These are phyloP conservation scores for Gasterosteus nipponicus DNA, from an alignment of 2,113 vertebrate species.

Conservation along the genomic window DNA sequence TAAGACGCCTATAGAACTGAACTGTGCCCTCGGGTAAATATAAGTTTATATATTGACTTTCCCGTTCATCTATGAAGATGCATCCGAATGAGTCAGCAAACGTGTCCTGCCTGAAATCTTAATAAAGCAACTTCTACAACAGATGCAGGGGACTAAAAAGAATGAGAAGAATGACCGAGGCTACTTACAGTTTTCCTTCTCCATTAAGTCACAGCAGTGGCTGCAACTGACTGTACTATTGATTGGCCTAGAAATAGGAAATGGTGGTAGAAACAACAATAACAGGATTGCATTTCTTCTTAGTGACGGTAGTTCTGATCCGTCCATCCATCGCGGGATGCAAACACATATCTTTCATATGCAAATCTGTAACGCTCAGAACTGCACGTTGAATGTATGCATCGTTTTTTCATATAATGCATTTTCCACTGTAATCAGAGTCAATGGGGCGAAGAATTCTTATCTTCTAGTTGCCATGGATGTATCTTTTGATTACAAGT, in stretches of 20 bases:
- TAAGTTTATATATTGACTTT: neutral
- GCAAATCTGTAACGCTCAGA: slow-evolving; percentile 2
- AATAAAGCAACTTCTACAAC: neutral
- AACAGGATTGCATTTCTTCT: neutral
- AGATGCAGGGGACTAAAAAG: neutral
- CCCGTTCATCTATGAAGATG: neutral
- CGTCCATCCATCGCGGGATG: neutral
- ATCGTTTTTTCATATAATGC: neutral
- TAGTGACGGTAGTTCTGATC: neutral
- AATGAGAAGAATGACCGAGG: neutral
- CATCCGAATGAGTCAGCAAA: neutral
- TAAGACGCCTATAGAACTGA: neutral
- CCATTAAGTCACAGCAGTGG: neutral
- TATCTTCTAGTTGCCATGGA: neutral
- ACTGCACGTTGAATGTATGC: slow-evolving; percentile 9
- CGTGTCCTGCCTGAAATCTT: neutral
- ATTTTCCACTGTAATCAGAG: neutral
- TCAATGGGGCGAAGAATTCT: neutral
- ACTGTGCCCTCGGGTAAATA: neutral
- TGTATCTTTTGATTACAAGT: neutral
- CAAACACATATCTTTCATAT: slow-evolving; percentile 1
- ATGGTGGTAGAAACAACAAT: neutral
- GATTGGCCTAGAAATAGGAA: neutral
- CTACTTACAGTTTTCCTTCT: neutral
- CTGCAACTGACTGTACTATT: neutral